Evolutionary conservation across 1,140 invertebrate species (phyloP), one percentile per base, ranked within the genome.

Genomic region (Potamilus streckersoni): DNA sequence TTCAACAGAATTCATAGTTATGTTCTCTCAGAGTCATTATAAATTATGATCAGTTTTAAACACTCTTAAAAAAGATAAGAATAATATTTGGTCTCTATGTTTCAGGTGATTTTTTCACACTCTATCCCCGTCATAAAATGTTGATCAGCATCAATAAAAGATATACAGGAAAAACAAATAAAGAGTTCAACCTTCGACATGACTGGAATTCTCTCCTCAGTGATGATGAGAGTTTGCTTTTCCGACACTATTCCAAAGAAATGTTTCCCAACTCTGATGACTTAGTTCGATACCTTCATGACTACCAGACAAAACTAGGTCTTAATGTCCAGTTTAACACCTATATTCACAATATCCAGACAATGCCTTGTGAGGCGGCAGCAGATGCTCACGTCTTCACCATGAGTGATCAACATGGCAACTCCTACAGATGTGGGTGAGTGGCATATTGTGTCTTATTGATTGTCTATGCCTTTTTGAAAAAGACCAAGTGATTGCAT

Each of bases 61-160:
- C 38, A 49, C 38, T 49, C 11, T 49, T 49, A 49, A 11, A 58
- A 69, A 69, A n/a, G 8, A 16, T n/a, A 60, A 60, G n/a, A 17
- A 60, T 23, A 49, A 38, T 73, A 14, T 59, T 17, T 61, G 56
- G 16, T n/a, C 65, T 71, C 60, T n/a, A 20, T 57, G 13, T 84
- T 81, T 61, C 82, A 91, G 91, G 90, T 27, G 86, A 79, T 73
- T 91, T 91, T 79, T 91, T 90, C 81, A 75, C 73, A 55, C 58
- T 76, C n/a, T 91, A 90, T 80, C 91, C 91, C 8, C 86, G 91
- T 11, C 91, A 91, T 84, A 81, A 89, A 63, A 87, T 82, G 49
- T 84, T 91, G 15, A 91, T 91, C 79, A 91, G 91, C 80, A 90
- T 91, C 66, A 91, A 91, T 82, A 91, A 91, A 78, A 74, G 90